Base-by-base conservation (phyloP, 2,888 invertebrate species). In the Synergus japonicus region DNA sequence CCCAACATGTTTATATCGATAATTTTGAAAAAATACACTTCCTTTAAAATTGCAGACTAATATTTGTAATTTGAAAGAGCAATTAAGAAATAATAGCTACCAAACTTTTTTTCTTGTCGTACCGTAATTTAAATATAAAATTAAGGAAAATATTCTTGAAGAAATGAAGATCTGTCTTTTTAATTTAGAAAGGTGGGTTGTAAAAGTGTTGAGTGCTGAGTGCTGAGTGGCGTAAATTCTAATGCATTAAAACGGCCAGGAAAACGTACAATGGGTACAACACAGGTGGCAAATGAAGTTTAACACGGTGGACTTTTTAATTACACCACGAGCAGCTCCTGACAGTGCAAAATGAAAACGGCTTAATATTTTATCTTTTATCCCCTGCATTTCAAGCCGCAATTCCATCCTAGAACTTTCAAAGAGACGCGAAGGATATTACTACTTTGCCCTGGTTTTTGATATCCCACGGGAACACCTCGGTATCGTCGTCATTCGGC, bases 241-340 rank as follows among this genome's bases (percentile, higher is more conserved):
- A 49, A 49, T 49, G 49, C 63, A 63, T 63, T 29, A 29, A 63
- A 63, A 63, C 9, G 29, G 29, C 63, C 49, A 1, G 49, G 49
- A 12, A 41, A 41, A 64, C 41, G 44, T 44, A 10, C 18, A 12
- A 44, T 10, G 3, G 22, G 66, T 13, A 76, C 69, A 64, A 54
- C 46, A 49, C 76, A 77, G 76, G 76, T 65, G 77, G 79, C 77
- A 79, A 81, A 79, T 81, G 77, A 65, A 77, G 79, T 79, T 81
- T 73, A 77, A 58, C 65, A 65, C 58, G 76, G 77, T 73, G 77
- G 76, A 79, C 65, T 76, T 58, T 41, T 76, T 78, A 79, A 79
- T 81, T 81, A 79, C 73, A 77, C 13, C 66, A 29, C 43, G 77
- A 79, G 76, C 41, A 22, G 44, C 12, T 67, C 5, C 44, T 67